Evolutionary conservation across 2,888 invertebrate species (phyloP).

Genomic region (Polydrusus cervinus): DNA sequence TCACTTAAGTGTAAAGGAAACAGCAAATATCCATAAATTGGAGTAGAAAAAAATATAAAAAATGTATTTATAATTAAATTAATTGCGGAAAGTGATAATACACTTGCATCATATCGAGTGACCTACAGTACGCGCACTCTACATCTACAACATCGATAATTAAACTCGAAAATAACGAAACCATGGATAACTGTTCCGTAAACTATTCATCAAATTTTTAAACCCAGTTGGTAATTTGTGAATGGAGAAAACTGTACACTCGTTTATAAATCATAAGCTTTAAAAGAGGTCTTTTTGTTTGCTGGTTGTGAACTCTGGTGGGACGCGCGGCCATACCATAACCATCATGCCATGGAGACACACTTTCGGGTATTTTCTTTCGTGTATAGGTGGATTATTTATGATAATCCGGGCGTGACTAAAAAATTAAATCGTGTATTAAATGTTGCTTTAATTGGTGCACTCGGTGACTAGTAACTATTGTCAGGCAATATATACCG

Average conservation of each 20-base stretch:
- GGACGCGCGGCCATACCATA: conserved; percentile 3
- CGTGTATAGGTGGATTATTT: neutral
- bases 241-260: conserved; percentile 51
- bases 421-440: conserved; percentile 2
- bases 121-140: conserved; percentile 1
- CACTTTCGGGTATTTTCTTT: conserved; percentile 15
- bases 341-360: conserved; percentile 14
- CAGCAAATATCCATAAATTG: too few species aligned
- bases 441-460: neutral
- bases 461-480: neutral
- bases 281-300: conserved; percentile 38
- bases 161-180: conserved; percentile 32
- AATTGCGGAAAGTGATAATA: too few species aligned
- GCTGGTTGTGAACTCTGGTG: conserved; percentile 5
- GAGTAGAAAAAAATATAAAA: too few species aligned
- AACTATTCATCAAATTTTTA: conserved; percentile 54
- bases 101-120: too few species aligned
- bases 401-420: neutral
- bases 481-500: neutral
- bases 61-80: too few species aligned
- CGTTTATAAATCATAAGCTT: conserved; percentile 45
- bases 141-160: conserved; percentile 1
- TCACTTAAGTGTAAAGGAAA: too few species aligned
- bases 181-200: conserved; percentile 25
- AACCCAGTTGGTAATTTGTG: conserved; percentile 52